Conservation (phyloP, 1,140 invertebrate species). For the Stratiolaelaps scimitus region DNA sequence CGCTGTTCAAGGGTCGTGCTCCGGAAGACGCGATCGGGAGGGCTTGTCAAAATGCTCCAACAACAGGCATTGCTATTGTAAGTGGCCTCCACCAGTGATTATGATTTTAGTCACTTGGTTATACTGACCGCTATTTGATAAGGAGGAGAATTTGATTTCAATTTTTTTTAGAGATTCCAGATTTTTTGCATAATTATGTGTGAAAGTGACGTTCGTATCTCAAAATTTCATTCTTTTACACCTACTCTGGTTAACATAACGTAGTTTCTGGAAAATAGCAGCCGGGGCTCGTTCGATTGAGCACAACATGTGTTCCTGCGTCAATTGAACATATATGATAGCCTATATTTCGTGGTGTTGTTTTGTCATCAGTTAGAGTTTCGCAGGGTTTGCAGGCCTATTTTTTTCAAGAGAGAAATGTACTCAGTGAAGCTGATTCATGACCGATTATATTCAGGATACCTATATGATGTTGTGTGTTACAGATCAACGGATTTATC, state of each 20-base stretch:
- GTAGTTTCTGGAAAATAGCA: no score
- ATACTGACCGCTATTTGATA: no score
- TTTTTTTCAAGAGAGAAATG: background rate
- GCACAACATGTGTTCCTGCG: no score
- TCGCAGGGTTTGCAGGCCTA: background rate
- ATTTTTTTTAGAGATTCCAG: no score
- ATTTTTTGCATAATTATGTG: no score
- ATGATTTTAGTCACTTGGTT: no score
- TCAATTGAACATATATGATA: background rate
- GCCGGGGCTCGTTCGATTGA: no score
- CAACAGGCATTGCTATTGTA: slow-evolving; percentile 14
- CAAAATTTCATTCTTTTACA: no score
- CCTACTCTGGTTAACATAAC: no score
- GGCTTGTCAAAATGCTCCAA: background rate
- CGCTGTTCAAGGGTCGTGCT: slow-evolving; percentile 11
- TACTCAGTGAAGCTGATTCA: background rate
- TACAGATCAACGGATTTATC: slow-evolving; percentile 21
- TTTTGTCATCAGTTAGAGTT: background rate
- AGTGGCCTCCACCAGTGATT: no score
- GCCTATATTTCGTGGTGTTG: background rate
- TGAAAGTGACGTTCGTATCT: no score
- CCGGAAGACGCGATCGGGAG: slow-evolving; percentile 3
- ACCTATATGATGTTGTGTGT: background rate
- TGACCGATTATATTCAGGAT: background rate
- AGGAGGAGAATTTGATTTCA: no score